phyloP scores from a whole-genome alignment of 2,113 vertebrate species.

The Burhinus oedicnemus region DNA sequence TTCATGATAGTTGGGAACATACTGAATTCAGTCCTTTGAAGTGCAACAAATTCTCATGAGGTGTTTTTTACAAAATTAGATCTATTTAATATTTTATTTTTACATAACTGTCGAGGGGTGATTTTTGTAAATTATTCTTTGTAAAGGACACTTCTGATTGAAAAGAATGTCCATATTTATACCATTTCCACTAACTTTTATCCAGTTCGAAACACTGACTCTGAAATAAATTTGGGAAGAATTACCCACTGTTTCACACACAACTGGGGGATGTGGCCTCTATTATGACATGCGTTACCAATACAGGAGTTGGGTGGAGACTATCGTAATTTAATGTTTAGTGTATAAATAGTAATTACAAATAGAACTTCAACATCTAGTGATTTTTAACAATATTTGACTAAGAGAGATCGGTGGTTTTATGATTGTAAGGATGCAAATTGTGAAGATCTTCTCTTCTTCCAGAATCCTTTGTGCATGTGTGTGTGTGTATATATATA shows the following conservation, averaged over 20 bases:
- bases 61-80: not conserved
- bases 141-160: not conserved
- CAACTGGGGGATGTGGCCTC: not conserved
- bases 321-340: not conserved
- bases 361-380: not conserved
- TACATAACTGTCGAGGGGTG: not conserved
- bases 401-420: not conserved
- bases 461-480: not conserved
- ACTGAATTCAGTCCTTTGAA: not conserved
- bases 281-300: not conserved
- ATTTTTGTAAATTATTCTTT: not conserved
- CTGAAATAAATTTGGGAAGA: not conserved
- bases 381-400: conserved; percentile 29
- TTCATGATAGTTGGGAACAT: not conserved
- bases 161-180: not conserved
- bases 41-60: not conserved
- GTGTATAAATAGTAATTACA: not conserved
- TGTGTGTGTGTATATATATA: not conserved
- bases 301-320: not conserved
- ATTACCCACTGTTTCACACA: not conserved
- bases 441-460: not conserved
- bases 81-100: not conserved
- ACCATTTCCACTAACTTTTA: not conserved
- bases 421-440: not conserved
- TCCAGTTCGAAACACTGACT: not conserved